Evolutionary conservation across 1,140 invertebrate species (phyloP), one percentile per base, ranked within the genome.

Genomic region (Venturia canescens): DNA sequence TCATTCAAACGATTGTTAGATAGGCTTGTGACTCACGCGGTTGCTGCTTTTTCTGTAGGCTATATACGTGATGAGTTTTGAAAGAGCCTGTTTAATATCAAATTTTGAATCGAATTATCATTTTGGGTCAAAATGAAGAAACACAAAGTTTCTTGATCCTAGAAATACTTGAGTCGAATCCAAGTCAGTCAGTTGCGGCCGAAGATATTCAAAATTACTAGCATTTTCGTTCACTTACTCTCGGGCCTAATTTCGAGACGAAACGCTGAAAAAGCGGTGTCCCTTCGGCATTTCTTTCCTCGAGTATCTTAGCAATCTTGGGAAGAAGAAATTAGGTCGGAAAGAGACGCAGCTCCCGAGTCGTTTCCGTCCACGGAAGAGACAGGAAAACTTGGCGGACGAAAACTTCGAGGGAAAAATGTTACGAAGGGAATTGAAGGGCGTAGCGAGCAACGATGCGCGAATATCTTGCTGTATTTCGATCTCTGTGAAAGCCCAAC

Each of bases 381-480:
- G 23, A 66, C 7, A 0, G 3, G 60, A 27, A 66, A 66, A 66
- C 13, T 66, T 23, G 23, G 60, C 60, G 21, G 21, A 26, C n/a
- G 60, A 57, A 23, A 57, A 23, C 5, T 23, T n/a, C 53, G 15
- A n/a, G 60, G 60, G 23, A 27, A 27, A n/a, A 66, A 66, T 29
- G 23, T 66, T 66, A n/a, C 53, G 26, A 66, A 38, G 34, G 31
- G 48, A 72, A n/a, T 11, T 23, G 34, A 38, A 26, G 70, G n/a
- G 34, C 31, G 81, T 79, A 80, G 81, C 84, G 85, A 44, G 83
- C 83, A 84, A 67, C 83, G 81, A 85, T 85, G 84, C 84, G 84
- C 80, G 83, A 83, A 34, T 34, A 86, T 83, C 82, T 80, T 57
- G 79, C 78, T 80, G 83, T 84, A 82, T 82, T 78, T 80, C 77